A percentile compares a stretch with the other conserved stretches of the same genome.
phyloP scores from a whole-genome alignment of 53 echinoderm and acorn worm species.

The Pentamera pediparva region DNA sequence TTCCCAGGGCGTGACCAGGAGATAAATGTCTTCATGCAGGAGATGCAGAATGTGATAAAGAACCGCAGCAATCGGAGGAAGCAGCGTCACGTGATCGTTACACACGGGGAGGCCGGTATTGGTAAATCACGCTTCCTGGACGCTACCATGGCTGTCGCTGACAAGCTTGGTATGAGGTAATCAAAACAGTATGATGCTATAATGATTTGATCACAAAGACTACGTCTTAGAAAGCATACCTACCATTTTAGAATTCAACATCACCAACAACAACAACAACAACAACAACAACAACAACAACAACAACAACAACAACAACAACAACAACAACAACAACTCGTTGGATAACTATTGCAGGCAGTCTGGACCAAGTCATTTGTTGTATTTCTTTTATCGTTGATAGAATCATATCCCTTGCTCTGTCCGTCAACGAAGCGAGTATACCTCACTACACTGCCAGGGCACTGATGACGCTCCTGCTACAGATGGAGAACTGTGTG shows the following conservation, averaged over 20 bases:
- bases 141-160: constrained; percentile 62
- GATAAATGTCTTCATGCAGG: constrained; percentile 58
- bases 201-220: no score
- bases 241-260: not conserved
- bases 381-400: no score
- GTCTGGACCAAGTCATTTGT: no score
- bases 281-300: not conserved
- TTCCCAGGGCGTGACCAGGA: constrained; percentile 82
- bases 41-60: constrained; percentile 61
- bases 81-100: constrained; percentile 71
- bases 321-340: no score
- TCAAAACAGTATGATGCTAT: no score
- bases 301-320: not conserved
- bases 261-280: not conserved
- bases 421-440: constrained; percentile 79
- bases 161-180: constrained; percentile 60
- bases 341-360: no score
- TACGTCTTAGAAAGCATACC: no score
- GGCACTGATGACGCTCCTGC: constrained; percentile 63
- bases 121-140: constrained; percentile 90
- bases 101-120: constrained; percentile 87
- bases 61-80: constrained; percentile 46
- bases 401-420: constrained; percentile 69
- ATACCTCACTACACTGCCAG: constrained; percentile 87
- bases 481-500: constrained; percentile 88